Conservation (phyloP, 2,888 invertebrate species). For the Yponomeuta evonymella region DNA sequence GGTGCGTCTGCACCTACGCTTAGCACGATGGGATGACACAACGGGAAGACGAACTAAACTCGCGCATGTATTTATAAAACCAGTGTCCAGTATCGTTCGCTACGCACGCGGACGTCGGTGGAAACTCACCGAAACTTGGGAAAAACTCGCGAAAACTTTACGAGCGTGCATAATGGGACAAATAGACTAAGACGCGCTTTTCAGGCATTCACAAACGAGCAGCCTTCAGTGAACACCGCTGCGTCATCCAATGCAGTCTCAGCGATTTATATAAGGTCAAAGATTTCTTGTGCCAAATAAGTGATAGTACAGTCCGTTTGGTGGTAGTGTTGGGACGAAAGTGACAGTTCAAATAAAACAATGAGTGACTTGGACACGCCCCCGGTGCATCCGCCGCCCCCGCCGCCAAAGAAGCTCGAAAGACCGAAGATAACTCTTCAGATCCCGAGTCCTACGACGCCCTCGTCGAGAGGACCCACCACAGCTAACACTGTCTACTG, state of each 20-base stretch:
- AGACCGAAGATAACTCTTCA: constrained; percentile 71
- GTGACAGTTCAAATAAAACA: constrained; percentile 8
- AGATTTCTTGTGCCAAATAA: too few relatives aligned
- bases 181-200: background rate
- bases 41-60: constrained; percentile 44
- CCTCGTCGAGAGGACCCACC: constrained; percentile 37
- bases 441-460: constrained; percentile 48
- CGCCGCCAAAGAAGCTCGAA: constrained; percentile 47
- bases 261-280: too few relatives aligned
- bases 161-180: background rate
- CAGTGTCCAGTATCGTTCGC: constrained; percentile 58
- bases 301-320: background rate
- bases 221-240: background rate
- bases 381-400: constrained; percentile 55
- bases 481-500: constrained; percentile 42
- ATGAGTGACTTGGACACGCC: constrained; percentile 49
- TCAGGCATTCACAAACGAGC: background rate
- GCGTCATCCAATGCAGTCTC: background rate
- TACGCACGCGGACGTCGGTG: constrained; percentile 44
- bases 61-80: constrained; percentile 66
- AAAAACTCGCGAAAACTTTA: background rate
- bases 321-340: background rate
- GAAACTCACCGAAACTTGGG: background rate
- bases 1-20: too few relatives aligned
- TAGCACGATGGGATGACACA: constrained; percentile 46